Base-by-base conservation (phyloP, 2,888 invertebrate species). In the Drosophila yooni region DNA sequence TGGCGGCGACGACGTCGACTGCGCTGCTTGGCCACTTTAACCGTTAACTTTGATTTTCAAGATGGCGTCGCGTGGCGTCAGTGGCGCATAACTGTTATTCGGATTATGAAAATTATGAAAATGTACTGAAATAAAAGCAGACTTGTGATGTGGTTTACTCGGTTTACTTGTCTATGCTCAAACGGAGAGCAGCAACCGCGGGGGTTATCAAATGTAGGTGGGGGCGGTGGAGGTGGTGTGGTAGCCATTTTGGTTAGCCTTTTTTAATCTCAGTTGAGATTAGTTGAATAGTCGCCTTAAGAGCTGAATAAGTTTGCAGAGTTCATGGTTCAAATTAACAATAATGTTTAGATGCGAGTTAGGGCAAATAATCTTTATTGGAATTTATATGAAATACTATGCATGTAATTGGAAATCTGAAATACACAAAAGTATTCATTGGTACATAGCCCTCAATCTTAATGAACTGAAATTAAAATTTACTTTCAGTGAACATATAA, bases 71-170 rank as follows among this genome's bases (percentile, higher is more conserved):
- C n/a, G 11, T 29, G 57, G 57, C 87, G 76, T 70, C 78, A 65
- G 54, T 73, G 74, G 75, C 74, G 74, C 82, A 73, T 76, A 83
- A 82, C 88, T 76, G 82, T 87, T 88, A 88, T 88, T 85, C 85
- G 77, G 85, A 79, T 89, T 83, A 88, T 89, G 85, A 88, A 88
- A 88, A 83, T 83, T 82, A 82, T 82, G 75, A 82, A 81, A 82
- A 84, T 71, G 76, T 72, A 74, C 78, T 62, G 74, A 66, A 75
- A 82, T 71, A 82, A 78, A 69, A 78, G 78, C 79, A n/a, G 77
- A 82, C 75, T 83, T 88, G 72, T 77, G 81, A 82, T 87, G 87
- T 77, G 89, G 89, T 81, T 79, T 70, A 58, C 68, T 79, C 75
- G 89, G 89, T 80, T 79, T 70, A 61, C 68, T 79, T 68, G 65